Evolutionary conservation across 2,113 vertebrate genomes (phyloP), one percentile per base, ranked within the genome.

Genomic region (Tupaia tana): DNA sequence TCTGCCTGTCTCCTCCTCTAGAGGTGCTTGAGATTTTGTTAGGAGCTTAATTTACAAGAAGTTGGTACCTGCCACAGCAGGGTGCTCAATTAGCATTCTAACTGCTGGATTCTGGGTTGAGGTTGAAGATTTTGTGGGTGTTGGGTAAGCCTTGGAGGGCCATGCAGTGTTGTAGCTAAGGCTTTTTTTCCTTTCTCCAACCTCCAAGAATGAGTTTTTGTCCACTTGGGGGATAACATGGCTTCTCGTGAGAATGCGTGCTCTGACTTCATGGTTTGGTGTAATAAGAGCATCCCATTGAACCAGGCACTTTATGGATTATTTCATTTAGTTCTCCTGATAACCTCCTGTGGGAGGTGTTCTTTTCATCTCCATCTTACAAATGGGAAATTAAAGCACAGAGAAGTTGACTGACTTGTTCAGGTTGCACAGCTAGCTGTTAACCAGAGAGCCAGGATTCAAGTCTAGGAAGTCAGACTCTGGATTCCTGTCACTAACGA

Each of bases 61-160:
- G 77, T 11, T 43, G 9, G 70, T 2, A 31, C 54, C n/a, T 1
- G 0, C 10, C 1, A 0, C 25, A 0, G 71, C 74, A 15, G 61
- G 58, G 29, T 9, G 69, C 54, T 56, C 0, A 18, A 6, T 71
- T 63, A 3, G 0, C 0, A 9, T 31, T 27, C 13, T 59, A 27
- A 34, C 31, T 31, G 4, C 52, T 8, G 3, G 10, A 1, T 4
- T 24, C 70, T 18, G 56, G 59, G 27, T 29, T 3, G 67, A 25
- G 14, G 54, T 59, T 90, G 27, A 86, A 59, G 74, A n/a, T 82
- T 93, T 90, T 83, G 64, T 95, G 70, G 69, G 56, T 43, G 6
- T 29, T 22, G 59, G 43, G 0, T 71, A 63, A 59, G 19, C 8
- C 6, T 67, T 90, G 58, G 69, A 66, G 43, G 61, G 22, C 43